Evolutionary conservation across 2,888 invertebrate species (phyloP), one percentile per base, ranked within the genome.

Genomic region (Amiota mariae): DNA sequence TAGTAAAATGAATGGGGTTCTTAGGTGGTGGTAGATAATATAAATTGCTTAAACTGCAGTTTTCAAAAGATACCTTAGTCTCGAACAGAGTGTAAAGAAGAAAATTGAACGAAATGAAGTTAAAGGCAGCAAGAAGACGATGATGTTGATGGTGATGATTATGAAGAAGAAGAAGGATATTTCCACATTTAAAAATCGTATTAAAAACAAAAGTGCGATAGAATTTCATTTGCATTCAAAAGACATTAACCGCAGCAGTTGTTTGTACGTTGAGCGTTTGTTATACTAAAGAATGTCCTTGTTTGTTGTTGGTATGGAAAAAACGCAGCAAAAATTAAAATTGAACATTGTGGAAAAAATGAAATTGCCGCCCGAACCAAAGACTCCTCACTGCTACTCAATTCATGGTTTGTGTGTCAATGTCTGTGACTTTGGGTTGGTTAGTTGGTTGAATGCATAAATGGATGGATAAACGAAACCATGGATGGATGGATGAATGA

Each of bases 221-320:
- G 86, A 84, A 84, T 85, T 84, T 86, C 86, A 84, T 87, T 87
- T 87, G 87, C 87, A 87, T 87, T 87, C 87, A 84, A 88, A 89
- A 89, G 86, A 87, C 89, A 89, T 89, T 89, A 89, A 88, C 84
- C 87, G 82, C 89, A 89, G 89, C 88, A 86, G 88, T 88, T 83
- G 82, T 86, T 80, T 73, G 20, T 15, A 15, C 59, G 73, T 74
- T 67, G 72, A 73, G 76, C 63, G 71, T 63, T 63, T 72, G 51
- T 64, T 67, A 48, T 51, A 66, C 73, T 75, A 66, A 67, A 51
- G 54, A 63, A 49, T 72, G 54, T n/a, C 72, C 56, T 57, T 72
- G 75, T 54, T 57, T 72, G 75, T 54, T 75, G 67, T 57, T 76
- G 78, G 36, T 73, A 76, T 57, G 66, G 70, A 64, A 54, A 66